phyloP scores from a whole-genome alignment of 2,113 vertebrate genomes.

The Genyomyrus donnyi region DNA sequence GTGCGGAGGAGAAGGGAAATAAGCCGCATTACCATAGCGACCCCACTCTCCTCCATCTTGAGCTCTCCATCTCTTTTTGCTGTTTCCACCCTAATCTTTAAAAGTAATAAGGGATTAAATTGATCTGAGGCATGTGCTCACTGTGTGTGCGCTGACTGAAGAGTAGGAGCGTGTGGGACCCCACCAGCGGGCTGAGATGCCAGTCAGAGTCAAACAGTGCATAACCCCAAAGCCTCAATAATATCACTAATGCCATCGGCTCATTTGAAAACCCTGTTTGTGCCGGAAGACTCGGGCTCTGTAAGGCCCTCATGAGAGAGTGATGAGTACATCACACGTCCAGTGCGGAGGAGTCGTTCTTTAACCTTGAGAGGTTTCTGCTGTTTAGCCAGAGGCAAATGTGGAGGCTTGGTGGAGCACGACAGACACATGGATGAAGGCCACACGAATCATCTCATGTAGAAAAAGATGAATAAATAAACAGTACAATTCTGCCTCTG shows the following conservation, averaged over 20 bases:
- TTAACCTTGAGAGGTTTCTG: background rate
- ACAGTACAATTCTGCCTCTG: background rate
- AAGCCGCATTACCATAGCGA: constrained; percentile 18
- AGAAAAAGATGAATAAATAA: background rate
- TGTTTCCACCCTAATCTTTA: background rate
- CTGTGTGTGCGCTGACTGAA: background rate
- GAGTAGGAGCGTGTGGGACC: background rate
- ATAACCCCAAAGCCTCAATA: background rate
- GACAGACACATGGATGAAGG: background rate
- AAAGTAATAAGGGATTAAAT: background rate
- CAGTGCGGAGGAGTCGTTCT: background rate
- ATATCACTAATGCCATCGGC: background rate
- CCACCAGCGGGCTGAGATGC: background rate
- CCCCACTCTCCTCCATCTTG: constrained; percentile 10
- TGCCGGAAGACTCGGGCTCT: background rate
- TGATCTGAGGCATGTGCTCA: background rate
- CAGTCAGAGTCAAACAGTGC: background rate
- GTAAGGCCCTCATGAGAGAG: background rate
- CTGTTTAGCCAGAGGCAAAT: background rate
- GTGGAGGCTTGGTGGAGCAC: background rate
- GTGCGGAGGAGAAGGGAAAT: background rate
- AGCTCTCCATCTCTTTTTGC: background rate
- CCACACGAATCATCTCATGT: background rate
- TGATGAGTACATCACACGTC: background rate
- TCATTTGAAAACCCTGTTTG: background rate